Evolutionary conservation across 2,888 invertebrate genomes (phyloP).

Genomic region (Zygaena filipendulae): DNA sequence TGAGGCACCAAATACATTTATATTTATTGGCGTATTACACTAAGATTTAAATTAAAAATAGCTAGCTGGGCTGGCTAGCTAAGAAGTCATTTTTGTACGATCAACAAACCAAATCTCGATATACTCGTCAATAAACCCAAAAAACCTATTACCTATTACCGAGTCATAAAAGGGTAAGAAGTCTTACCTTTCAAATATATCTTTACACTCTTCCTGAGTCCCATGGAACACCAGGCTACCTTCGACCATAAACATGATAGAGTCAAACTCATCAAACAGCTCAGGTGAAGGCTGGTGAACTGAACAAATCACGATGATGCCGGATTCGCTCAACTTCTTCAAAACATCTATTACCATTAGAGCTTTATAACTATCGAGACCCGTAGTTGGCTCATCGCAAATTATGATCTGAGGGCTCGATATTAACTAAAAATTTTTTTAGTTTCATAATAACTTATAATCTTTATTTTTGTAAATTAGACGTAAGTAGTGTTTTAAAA

Average conservation of each 20-base stretch:
- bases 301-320: constrained; percentile 84
- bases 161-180: no score
- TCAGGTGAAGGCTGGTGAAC: constrained; percentile 93
- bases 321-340: constrained; percentile 68
- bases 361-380: constrained; percentile 90
- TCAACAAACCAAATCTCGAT: no score
- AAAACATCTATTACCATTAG: constrained; percentile 78
- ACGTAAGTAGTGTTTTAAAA: no score
- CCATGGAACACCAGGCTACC: constrained; percentile 84
- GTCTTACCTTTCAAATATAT: constrained; percentile 74
- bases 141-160: no score
- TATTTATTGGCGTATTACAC: no score
- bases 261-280: constrained; percentile 81
- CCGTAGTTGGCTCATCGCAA: constrained; percentile 94
- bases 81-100: no score
- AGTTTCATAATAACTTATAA: constrained; percentile 1
- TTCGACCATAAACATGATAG: constrained; percentile 78
- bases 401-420: constrained; percentile 89
- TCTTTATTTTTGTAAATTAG: background rate
- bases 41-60: no score
- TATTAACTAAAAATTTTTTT: constrained; percentile 74
- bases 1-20: no score
- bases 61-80: no score
- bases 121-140: no score
- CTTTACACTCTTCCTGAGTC: constrained; percentile 69